Base-by-base conservation (phyloP, 2,113 vertebrate species). In the Austrofundulus limnaeus region DNA sequence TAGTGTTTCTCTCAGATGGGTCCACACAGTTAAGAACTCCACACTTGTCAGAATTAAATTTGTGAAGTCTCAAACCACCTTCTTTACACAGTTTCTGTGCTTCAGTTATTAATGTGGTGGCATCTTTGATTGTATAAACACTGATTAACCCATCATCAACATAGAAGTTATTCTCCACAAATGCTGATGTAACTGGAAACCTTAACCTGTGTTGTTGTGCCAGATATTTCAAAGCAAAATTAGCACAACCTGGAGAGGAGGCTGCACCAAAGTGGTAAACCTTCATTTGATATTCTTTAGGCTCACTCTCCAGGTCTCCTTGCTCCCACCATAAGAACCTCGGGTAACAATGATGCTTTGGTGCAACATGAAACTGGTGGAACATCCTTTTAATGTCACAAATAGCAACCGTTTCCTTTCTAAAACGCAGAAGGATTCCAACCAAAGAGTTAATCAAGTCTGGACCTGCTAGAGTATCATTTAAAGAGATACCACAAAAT, bases 221-320 rank as follows among this genome's bases (percentile, higher is more conserved):
- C 31, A 38, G 20, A 8, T 39, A 20, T 34, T 54, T 53, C 1
- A 53, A 10, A 37, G 28, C 51, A 37, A 53, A 53, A 34, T 34
- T 37, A 19, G 51, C 51, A 17, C 51, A 53, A 11, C 48, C 51
- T 34, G 51, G 51, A 53, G 51, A 53, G 16, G 51, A 53, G 25
- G 51, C 25, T 13, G 51, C 51, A 53, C 51, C 28, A 53, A 53
- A 53, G 17, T 31, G 50, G 16, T 52, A 25, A 11, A 52, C 50
- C 28, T 17, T 24, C 50, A 31, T 52, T 17, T n/a, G 7, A 34
- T 37, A 53, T 19, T 37, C 28, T 31, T 37, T 34, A 8, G 51
- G 51, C 14, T 34, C 25, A 1, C 25, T 52, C 9, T 52, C 25
- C 51, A 53, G 37, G 19, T 53, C 51, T 19, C 12, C 52, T 20